Conservation (phyloP, 2,113 vertebrate species). For the Anseranas semipalmata region DNA sequence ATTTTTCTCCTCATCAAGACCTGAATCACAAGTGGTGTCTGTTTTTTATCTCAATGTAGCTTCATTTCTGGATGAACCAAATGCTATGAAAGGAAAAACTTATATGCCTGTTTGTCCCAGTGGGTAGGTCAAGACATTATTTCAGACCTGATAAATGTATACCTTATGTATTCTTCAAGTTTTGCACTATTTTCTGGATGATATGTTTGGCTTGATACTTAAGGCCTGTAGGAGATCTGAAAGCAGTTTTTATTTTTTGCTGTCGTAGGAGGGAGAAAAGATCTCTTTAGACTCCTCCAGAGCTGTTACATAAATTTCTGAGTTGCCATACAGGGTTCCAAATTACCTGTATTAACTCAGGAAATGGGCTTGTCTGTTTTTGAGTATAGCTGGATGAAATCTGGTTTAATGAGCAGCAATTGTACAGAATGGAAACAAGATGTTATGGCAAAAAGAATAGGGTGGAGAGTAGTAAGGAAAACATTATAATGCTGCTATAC, state of each 20-base stretch:
- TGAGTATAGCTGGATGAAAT: background rate
- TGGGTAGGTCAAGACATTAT: background rate
- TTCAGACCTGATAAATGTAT: background rate
- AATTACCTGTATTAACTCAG: background rate
- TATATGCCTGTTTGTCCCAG: background rate
- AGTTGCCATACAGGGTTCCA: background rate
- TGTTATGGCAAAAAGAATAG: background rate
- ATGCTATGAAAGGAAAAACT: background rate
- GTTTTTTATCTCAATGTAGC: background rate
- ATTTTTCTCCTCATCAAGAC: background rate
- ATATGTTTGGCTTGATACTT: background rate
- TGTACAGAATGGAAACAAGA: slow-evolving; percentile 24
- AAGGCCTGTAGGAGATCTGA: background rate
- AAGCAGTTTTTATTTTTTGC: background rate
- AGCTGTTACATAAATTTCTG: background rate
- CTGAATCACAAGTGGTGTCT: background rate
- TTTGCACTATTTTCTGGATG: background rate
- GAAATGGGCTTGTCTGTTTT: background rate
- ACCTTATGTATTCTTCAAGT: background rate
- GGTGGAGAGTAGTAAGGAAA: background rate
- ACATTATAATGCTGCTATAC: background rate
- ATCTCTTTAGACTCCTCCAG: background rate
- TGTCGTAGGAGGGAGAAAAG: background rate
- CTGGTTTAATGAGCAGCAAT: background rate
- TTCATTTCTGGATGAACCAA: background rate